Conservation (phyloP, 2,888 invertebrate genomes). For the Xylocampa areola region DNA sequence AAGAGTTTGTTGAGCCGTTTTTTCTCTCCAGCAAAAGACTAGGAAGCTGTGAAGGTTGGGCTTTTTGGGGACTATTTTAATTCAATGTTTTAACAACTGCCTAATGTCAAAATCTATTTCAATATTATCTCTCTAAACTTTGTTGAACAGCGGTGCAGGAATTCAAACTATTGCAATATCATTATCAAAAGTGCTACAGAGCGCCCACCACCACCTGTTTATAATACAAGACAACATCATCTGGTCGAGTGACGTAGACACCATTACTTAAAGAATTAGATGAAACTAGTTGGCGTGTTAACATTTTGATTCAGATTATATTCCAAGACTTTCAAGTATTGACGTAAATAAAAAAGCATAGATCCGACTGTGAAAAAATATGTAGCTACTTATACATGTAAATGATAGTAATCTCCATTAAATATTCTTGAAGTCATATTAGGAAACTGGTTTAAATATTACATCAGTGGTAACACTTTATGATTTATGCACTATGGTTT, state of each 20-base stretch:
- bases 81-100: too few relatives aligned
- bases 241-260: conserved; percentile 24
- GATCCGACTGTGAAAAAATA: conserved; percentile 9
- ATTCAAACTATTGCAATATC: conserved; percentile 6
- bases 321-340: conserved; percentile 10
- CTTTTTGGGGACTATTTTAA: too few relatives aligned
- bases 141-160: neutral
- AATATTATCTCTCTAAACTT: neutral
- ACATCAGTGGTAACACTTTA: too few relatives aligned
- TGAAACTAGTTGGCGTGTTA: conserved; percentile 28
- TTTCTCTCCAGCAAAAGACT: too few relatives aligned
- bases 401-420: conserved; percentile 3
- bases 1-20: too few relatives aligned
- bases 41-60: too few relatives aligned
- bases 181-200: conserved; percentile 31
- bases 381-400: conserved; percentile 3
- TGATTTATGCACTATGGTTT: too few relatives aligned
- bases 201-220: conserved; percentile 15
- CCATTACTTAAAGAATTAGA: conserved; percentile 31
- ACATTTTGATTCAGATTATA: conserved; percentile 14
- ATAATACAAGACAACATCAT: conserved; percentile 14
- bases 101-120: too few relatives aligned
- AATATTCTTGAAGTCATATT: conserved; percentile 1
- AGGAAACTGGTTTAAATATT: conserved; percentile 1
- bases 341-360: conserved; percentile 4